Conservation (phyloP, 2,888 invertebrate genomes). For the Caenorhabditis japonica region DNA sequence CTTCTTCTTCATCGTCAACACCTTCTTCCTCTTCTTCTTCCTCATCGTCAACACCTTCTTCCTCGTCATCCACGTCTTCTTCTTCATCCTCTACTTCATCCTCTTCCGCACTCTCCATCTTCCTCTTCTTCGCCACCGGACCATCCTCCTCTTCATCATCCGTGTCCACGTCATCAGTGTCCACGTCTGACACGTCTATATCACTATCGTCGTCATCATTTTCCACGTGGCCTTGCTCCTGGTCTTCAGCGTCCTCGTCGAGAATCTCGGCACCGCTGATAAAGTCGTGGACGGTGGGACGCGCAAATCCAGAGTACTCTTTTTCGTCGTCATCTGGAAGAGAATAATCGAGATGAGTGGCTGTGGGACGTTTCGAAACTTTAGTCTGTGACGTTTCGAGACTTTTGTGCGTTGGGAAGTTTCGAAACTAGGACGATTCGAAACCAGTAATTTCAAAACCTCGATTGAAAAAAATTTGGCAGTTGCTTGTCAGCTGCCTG, state of each 20-base stretch:
- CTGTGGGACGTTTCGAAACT: too few relatives aligned
- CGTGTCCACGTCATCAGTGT: slow-evolving; percentile 58
- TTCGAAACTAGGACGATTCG: not conserved
- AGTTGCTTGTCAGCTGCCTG: too few relatives aligned
- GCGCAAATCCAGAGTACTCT: slow-evolving; percentile 56
- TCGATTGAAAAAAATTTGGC: too few relatives aligned
- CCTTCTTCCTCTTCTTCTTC: slow-evolving; percentile 78
- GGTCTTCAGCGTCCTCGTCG: slow-evolving; percentile 55
- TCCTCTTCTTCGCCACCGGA: slow-evolving; percentile 40
- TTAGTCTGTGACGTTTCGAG: too few relatives aligned
- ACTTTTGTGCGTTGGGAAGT: too few relatives aligned
- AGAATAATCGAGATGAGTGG: too few relatives aligned
- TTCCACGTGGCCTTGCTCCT: slow-evolving; percentile 65
- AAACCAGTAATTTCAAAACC: too few relatives aligned
- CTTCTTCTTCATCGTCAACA: slow-evolving; percentile 28
- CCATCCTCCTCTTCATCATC: slow-evolving; percentile 47
- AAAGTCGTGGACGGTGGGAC: slow-evolving; percentile 64
- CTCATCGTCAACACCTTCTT: slow-evolving; percentile 55
- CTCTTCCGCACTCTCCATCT: slow-evolving; percentile 49
- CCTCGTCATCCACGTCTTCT: slow-evolving; percentile 16
- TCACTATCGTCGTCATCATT: slow-evolving; percentile 66
- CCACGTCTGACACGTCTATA: slow-evolving; percentile 60
- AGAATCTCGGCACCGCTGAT: slow-evolving; percentile 74
- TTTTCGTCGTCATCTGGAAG: slow-evolving; percentile 45
- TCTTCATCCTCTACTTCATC: slow-evolving; percentile 57